These are phyloP conservation scores for Odontamblyopus rebecca DNA, from an alignment of 2,797 vertebrate genomes.

Conservation along the genomic window DNA sequence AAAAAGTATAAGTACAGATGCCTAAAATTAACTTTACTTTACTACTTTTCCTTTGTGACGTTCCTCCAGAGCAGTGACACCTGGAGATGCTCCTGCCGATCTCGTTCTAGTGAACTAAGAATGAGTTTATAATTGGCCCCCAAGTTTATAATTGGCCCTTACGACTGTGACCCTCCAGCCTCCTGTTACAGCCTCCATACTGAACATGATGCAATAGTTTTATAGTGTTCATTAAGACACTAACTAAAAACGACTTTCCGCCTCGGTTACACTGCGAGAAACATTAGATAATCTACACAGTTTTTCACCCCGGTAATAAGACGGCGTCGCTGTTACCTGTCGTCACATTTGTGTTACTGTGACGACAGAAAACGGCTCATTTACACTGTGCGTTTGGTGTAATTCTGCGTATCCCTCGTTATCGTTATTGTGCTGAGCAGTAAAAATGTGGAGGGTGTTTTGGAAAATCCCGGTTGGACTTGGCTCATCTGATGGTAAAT, in stretches of 20 bases:
- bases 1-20: too few species aligned
- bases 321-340: background rate
- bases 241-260: background rate
- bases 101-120: background rate
- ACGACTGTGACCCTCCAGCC: background rate
- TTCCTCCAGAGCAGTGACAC: background rate
- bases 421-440: background rate
- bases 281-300: background rate
- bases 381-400: too few species aligned
- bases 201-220: background rate
- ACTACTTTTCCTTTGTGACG: too few species aligned
- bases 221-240: background rate
- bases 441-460: conserved; percentile 7
- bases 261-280: background rate
- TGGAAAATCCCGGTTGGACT: background rate
- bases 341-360: background rate
- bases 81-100: background rate
- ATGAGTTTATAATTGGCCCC: background rate
- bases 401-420: background rate
- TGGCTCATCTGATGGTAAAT: background rate
- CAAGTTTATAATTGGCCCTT: background rate
- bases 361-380: too few species aligned
- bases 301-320: too few species aligned
- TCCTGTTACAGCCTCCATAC: background rate
- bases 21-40: too few species aligned